phyloP scores from a whole-genome alignment of 2,797 vertebrate genomes.

The Craterocephalus amniculus region DNA sequence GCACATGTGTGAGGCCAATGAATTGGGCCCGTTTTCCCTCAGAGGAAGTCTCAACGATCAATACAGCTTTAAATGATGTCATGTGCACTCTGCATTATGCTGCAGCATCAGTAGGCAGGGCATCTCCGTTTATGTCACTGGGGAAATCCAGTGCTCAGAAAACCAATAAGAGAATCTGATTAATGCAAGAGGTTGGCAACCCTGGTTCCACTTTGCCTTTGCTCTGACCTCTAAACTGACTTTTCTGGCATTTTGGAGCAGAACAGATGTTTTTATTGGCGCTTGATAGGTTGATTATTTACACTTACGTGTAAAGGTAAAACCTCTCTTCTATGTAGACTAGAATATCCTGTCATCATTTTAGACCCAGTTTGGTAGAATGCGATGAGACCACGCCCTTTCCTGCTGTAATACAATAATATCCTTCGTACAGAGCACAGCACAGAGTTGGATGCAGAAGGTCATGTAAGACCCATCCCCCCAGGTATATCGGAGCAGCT shows the following conservation, averaged over 20 bases:
- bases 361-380: neutral
- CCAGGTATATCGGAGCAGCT: neutral
- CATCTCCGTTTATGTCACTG: neutral
- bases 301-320: neutral
- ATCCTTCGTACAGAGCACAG: neutral
- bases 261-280: neutral
- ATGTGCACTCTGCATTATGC: constrained; percentile 14
- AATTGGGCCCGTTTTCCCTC: neutral
- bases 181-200: constrained; percentile 3
- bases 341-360: neutral
- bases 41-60: constrained; percentile 15
- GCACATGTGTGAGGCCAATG: neutral
- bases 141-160: constrained; percentile 3
- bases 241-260: neutral
- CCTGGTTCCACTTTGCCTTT: neutral
- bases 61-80: constrained; percentile 15
- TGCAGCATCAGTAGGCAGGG: constrained; percentile 11
- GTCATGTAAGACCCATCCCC: no score
- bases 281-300: neutral
- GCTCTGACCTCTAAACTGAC: neutral
- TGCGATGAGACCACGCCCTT: neutral
- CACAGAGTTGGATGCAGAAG: neutral
- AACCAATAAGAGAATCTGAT: constrained; percentile 6
- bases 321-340: neutral
- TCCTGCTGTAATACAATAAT: neutral